Conservation (phyloP, 2,888 invertebrate genomes). For the Drosophila ezoana region DNA sequence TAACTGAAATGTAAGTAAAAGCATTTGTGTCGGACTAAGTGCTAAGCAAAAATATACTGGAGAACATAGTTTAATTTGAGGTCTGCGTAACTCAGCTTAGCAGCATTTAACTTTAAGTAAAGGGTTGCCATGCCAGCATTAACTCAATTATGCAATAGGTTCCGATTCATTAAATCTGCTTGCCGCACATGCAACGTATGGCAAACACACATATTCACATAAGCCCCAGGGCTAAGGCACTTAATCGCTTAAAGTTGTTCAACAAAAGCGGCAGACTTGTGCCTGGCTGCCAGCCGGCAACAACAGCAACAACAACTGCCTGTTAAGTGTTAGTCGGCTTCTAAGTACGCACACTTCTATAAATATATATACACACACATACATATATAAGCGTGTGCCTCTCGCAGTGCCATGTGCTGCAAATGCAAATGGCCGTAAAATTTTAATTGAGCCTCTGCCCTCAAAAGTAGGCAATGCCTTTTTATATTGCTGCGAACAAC, state of each 20-base stretch:
- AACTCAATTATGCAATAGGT: conserved; percentile 75
- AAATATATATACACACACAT: conserved; percentile 16
- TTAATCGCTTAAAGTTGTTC: conserved; percentile 65
- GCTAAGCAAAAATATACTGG: too few species aligned
- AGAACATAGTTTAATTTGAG: not conserved
- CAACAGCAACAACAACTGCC: conserved; percentile 31
- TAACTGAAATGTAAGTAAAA: too few species aligned
- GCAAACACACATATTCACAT: conserved; percentile 3
- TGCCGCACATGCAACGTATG: conserved; percentile 39
- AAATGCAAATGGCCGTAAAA: conserved; percentile 75
- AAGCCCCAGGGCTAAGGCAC: conserved; percentile 53
- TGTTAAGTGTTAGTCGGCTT: conserved; percentile 32
- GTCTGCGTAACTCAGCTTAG: conserved; percentile 7
- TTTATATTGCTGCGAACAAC: conserved; percentile 45
- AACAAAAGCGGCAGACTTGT: conserved; percentile 62
- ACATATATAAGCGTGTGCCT: conserved; percentile 13
- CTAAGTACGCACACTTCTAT: conserved; percentile 26
- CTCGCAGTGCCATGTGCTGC: conserved; percentile 43
- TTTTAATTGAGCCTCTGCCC: conserved; percentile 78
- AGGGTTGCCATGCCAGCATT: conserved; percentile 45
- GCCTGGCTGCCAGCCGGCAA: conserved; percentile 44
- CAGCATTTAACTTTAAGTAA: conserved; percentile 22
- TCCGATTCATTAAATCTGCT: conserved; percentile 76
- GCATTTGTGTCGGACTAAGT: too few species aligned
- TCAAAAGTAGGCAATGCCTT: conserved; percentile 64